Conservation (phyloP, 2,888 invertebrate genomes). For the Callosobruchus maculatus region DNA sequence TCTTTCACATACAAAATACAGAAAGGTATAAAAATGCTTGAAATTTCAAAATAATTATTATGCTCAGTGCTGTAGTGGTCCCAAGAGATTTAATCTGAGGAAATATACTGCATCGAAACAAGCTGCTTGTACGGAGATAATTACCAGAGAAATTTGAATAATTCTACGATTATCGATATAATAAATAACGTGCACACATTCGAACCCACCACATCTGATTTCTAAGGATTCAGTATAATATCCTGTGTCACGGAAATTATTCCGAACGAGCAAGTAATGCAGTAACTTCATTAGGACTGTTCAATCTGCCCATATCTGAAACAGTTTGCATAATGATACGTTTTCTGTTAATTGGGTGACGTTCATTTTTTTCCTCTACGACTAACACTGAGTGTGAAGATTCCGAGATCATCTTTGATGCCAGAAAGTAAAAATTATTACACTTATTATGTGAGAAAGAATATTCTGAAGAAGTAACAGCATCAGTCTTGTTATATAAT, state of each 20-base stretch:
- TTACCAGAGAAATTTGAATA: background rate
- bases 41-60: background rate
- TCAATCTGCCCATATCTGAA: background rate
- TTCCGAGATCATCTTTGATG: too few species aligned
- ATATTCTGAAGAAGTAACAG: too few species aligned
- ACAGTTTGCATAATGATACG: background rate
- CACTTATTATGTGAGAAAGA: too few species aligned
- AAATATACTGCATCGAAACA: background rate
- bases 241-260: background rate
- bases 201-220: background rate
- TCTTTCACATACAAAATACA: too few species aligned
- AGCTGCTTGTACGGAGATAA: background rate
- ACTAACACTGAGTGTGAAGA: too few species aligned
- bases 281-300: background rate
- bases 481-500: too few species aligned
- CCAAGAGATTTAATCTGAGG: too few species aligned
- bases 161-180: background rate
- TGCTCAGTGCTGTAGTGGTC: background rate
- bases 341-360: too few species aligned
- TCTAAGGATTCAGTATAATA: background rate
- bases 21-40: too few species aligned
- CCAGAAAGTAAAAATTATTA: too few species aligned
- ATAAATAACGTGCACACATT: background rate
- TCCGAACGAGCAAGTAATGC: too few species aligned
- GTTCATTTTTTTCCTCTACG: too few species aligned